Evolutionary conservation across 1,140 invertebrate genomes (phyloP).

Genomic region (Popillia japonica): DNA sequence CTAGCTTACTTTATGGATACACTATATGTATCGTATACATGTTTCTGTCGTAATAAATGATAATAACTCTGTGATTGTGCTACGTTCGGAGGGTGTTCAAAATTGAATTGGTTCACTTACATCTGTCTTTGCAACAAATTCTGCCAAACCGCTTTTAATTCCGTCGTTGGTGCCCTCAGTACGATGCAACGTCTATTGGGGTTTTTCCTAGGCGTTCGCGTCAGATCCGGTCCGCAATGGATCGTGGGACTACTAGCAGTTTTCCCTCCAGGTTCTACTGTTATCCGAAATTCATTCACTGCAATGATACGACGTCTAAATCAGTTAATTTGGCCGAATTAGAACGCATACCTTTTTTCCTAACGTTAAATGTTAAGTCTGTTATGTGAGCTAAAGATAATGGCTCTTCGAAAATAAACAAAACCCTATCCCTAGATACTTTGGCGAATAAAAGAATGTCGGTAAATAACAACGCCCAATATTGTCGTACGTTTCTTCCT

Average conservation of each 20-base stretch:
- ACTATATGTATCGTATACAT: conserved; percentile 29
- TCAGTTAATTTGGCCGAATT: not conserved
- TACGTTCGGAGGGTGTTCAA: conserved; percentile 1
- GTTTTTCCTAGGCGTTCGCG: conserved; percentile 67
- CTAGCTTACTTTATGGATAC: conserved; percentile 44
- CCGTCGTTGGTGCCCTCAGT: conserved; percentile 78
- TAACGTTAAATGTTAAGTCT: conserved; percentile 83
- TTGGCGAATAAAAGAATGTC: conserved; percentile 85
- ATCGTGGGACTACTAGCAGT: conserved; percentile 70
- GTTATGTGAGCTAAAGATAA: conserved; percentile 78
- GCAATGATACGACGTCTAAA: conserved; percentile 44
- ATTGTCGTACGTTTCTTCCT: conserved; percentile 79
- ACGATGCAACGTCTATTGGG: conserved; percentile 73
- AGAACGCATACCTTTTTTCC: conserved; percentile 74
- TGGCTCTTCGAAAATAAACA: conserved; percentile 87
- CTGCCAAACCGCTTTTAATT: conserved; percentile 88
- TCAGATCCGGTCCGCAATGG: conserved; percentile 69
- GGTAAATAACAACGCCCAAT: conserved; percentile 84
- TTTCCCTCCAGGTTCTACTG: conserved; percentile 66
- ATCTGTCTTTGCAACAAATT: conserved; percentile 87
- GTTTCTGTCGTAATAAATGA: not conserved
- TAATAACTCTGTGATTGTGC: conserved; percentile 43
- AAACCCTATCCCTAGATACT: conserved; percentile 81
- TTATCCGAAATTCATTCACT: conserved; percentile 78
- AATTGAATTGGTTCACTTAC: conserved; percentile 65